Conservation (phyloP, 2,113 vertebrate genomes). For the Psephotus haematonotus region DNA sequence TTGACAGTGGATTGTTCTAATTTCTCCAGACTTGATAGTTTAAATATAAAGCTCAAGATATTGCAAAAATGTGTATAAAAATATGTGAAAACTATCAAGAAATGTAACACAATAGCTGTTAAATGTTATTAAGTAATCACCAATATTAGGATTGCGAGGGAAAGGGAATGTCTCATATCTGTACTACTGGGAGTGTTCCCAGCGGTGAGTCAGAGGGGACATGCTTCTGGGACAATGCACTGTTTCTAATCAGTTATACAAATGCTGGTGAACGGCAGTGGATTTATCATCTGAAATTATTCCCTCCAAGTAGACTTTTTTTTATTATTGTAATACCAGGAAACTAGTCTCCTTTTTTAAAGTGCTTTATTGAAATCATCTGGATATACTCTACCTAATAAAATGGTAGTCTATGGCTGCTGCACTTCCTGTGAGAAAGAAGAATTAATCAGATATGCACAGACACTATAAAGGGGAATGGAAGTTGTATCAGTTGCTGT, state of each 20-base stretch:
- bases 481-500: constrained; percentile 37
- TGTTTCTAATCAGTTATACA: constrained; percentile 59
- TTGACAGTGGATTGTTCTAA: neutral
- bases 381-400: constrained; percentile 72
- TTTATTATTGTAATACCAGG: constrained; percentile 72
- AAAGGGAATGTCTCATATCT: neutral
- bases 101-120: neutral
- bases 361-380: constrained; percentile 78
- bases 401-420: constrained; percentile 49
- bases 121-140: neutral
- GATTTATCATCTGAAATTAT: constrained; percentile 72
- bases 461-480: constrained; percentile 10
- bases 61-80: neutral
- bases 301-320: constrained; percentile 61
- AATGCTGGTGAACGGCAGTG: constrained; percentile 65
- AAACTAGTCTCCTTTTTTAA: constrained; percentile 45
- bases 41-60: neutral
- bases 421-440: constrained; percentile 70
- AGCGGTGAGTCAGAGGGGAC: neutral
- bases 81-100: neutral
- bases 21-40: neutral
- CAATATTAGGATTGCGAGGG: neutral
- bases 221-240: neutral
- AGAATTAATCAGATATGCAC: constrained; percentile 42
- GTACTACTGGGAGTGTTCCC: neutral